Base-by-base conservation (phyloP, 2,888 invertebrate genomes). In the Temnothorax unifasciatus region DNA sequence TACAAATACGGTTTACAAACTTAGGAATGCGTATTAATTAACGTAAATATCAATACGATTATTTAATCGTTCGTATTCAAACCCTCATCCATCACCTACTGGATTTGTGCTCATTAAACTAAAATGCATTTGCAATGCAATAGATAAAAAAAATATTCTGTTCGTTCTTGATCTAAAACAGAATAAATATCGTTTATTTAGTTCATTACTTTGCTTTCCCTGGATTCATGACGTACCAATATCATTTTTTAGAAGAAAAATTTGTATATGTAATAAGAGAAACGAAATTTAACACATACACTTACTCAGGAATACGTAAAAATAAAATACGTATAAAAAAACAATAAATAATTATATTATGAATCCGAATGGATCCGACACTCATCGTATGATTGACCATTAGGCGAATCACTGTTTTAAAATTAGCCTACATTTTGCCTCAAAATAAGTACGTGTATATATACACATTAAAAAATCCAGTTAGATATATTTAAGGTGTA, bases 21-120 rank as follows among this genome's bases (percentile, higher is more conserved):
- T 47, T 47, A 34, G 57, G 29, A 79, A 71, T 79, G 44, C 21
- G 13, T 79, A 68, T 57, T 68, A 79, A 69, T 77, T 68, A 57
- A 79, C 47, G 13, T 59, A 79, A 71, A 79, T 59, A 25, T 79
- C 41, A 34, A 9, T 68, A 68, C 1, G 34, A 79, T 47, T 71
- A 59, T 59, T 47, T 41, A 38, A 18, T 66, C 3, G n/a, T 38
- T 63, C 50, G 11, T 44, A 29, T 54, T 25, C 18, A 38, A 73
- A 11, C 3, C 11, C 38, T 73, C 11, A 9, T 38, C 6, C 18
- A 9, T 52, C 5, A 25, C 5, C 34, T 52, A n/a, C 15, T n/a
- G 13, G 6, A 64, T 21, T 64, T n/a, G 8, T 64, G 21, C 0
- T 41, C 21, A 2, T 21, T 9, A 41, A 64, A 64, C 25, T 25